Evolutionary conservation across 2,888 invertebrate genomes (phyloP), one percentile per base, ranked within the genome.

Genomic region (Crematogaster levior): DNA sequence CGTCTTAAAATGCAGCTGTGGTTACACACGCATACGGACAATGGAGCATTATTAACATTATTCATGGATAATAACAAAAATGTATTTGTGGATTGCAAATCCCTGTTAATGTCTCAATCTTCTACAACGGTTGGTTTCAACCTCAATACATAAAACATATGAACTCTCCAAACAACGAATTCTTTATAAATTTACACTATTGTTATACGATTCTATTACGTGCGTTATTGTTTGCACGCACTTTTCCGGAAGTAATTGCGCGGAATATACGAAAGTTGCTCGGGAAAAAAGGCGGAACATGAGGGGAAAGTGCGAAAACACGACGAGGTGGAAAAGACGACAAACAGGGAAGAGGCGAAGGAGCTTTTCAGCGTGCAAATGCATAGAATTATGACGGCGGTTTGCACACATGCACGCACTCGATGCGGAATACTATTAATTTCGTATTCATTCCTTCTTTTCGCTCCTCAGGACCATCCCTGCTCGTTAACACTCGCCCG

Each of bases 381-480:
- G 90, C 86, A 86, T 88, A 84, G 74, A 84, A 84, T 82, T 79
- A 81, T 81, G n/a, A 80, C 68, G 61, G 37, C 81, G 83, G 65
- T 60, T 82, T 85, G 83, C 12, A 24, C 15, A 63, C 40, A 40
- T n/a, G 37, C 85, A 83, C 84, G 88, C 86, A 82, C 85, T 90
- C 84, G 66, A 81, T 72, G 74, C 74, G 80, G 89, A 88, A 90
- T 90, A 89, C 85, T 89, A 90, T 90, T 90, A 90, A 90, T 90
- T 90, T 90, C 85, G 82, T 89, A 90, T 90, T 89, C 90, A 90
- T 89, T 89, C 83, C 85, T 83, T 86, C 89, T 87, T 89, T 88
- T 83, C 70, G 75, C 65, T 68, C 73, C 81, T 79, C 83, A 84
- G 82, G 86, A 86, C 86, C 89, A 82, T 79, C 40, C 40, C 86